These are phyloP conservation scores for Corynorhinus townsendii DNA, from an alignment of 2,113 vertebrate genomes.

Conservation along the genomic window DNA sequence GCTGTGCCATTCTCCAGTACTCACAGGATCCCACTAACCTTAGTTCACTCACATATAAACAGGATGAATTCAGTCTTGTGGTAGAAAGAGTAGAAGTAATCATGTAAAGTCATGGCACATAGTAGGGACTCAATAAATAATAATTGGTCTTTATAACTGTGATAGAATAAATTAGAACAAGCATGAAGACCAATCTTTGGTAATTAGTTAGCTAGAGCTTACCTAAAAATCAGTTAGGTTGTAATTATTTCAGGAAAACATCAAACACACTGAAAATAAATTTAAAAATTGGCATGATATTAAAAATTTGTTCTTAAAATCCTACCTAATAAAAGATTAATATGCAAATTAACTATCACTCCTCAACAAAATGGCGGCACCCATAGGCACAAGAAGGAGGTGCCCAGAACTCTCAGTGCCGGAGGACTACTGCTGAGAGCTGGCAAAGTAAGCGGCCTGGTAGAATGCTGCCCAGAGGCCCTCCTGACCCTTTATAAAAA, in stretches of 20 bases:
- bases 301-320: background rate
- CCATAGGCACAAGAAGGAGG: too few relatives aligned
- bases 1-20: background rate
- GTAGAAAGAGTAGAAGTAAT: background rate
- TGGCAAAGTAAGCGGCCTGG: too few relatives aligned
- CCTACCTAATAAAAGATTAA: too few relatives aligned
- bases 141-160: background rate
- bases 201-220: background rate
- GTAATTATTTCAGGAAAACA: background rate
- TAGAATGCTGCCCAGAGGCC: too few relatives aligned
- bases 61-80: background rate
- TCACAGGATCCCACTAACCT: background rate
- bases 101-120: background rate
- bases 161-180: background rate
- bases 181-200: background rate
- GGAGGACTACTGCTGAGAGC: too few relatives aligned
- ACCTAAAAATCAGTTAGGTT: background rate
- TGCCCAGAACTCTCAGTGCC: too few relatives aligned
- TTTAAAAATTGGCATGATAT: background rate
- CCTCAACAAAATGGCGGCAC: too few relatives aligned
- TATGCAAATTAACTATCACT: too few relatives aligned
- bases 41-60: background rate
- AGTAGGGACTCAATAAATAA: background rate
- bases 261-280: background rate
- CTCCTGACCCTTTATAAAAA: too few relatives aligned